These are phyloP conservation scores for Branchellion lobata DNA, from an alignment of 2,888 invertebrate species.

Conservation along the genomic window DNA sequence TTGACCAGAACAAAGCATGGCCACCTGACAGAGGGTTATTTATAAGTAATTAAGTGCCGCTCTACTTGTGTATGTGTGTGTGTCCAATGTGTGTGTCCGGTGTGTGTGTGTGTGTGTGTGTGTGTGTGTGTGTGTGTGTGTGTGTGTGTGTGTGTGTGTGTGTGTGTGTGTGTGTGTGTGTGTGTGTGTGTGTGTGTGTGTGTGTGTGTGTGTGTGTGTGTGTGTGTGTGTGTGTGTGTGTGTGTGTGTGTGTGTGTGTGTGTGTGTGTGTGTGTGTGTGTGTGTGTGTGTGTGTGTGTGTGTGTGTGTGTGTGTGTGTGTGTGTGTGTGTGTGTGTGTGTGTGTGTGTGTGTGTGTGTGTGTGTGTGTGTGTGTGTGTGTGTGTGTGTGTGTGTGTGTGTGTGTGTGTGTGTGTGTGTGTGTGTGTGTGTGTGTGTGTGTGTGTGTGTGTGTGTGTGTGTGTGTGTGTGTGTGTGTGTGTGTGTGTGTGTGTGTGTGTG, in stretches of 20 bases:
- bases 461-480: slow-evolving; percentile 23
- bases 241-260: slow-evolving; percentile 23
- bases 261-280: slow-evolving; percentile 23
- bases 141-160: neutral
- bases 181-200: slow-evolving; percentile 18
- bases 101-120: too few relatives aligned
- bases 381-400: slow-evolving; percentile 23
- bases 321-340: slow-evolving; percentile 22
- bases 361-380: slow-evolving; percentile 23
- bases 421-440: slow-evolving; percentile 23
- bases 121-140: too few relatives aligned
- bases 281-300: slow-evolving; percentile 23
- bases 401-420: slow-evolving; percentile 23
- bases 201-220: slow-evolving; percentile 22
- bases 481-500: neutral
- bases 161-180: slow-evolving; percentile 3
- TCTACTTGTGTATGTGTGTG: too few relatives aligned
- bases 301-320: slow-evolving; percentile 23
- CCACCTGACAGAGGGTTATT: too few relatives aligned
- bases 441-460: slow-evolving; percentile 23
- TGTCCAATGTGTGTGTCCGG: too few relatives aligned
- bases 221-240: slow-evolving; percentile 23
- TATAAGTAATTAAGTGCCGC: too few relatives aligned
- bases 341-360: slow-evolving; percentile 23
- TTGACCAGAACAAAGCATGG: too few relatives aligned